phyloP scores from a whole-genome alignment of 2,113 vertebrate species.

The Scopus umbretta region DNA sequence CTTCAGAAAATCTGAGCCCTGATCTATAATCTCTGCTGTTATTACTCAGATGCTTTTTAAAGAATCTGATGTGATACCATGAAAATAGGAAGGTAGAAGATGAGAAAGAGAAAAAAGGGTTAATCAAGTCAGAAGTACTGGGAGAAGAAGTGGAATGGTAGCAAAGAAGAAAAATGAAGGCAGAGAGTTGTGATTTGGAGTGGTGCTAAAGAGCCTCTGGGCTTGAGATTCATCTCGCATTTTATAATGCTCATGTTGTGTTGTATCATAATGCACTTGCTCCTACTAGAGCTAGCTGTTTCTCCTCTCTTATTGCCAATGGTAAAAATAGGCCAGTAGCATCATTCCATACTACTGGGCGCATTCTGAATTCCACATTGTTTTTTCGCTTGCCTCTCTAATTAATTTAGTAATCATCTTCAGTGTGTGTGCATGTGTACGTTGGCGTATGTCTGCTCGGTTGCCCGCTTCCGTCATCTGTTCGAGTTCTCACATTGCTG shows the following conservation, averaged over 20 bases:
- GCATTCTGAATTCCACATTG: not conserved
- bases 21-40: not conserved
- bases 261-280: constrained; percentile 29
- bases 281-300: constrained; percentile 23
- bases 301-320: not conserved
- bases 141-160: constrained; percentile 32
- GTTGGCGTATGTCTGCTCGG: not conserved
- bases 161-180: constrained; percentile 54
- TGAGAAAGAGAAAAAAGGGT: constrained; percentile 50
- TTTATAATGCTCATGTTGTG: constrained; percentile 45
- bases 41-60: not conserved
- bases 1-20: not conserved
- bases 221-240: constrained; percentile 60
- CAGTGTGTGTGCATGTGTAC: not conserved
- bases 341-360: not conserved
- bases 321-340: constrained; percentile 16
- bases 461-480: constrained; percentile 29
- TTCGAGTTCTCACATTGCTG: not conserved
- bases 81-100: not conserved
- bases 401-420: not conserved
- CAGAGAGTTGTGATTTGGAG: constrained; percentile 52
- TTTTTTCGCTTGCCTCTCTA: not conserved
- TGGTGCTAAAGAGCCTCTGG: constrained; percentile 54
- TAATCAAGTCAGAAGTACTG: constrained; percentile 34
- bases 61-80: not conserved